Evolutionary conservation across 2,797 vertebrate genomes (phyloP), one percentile per base, ranked within the genome.

Genomic region (Poliocrania exsul): DNA sequence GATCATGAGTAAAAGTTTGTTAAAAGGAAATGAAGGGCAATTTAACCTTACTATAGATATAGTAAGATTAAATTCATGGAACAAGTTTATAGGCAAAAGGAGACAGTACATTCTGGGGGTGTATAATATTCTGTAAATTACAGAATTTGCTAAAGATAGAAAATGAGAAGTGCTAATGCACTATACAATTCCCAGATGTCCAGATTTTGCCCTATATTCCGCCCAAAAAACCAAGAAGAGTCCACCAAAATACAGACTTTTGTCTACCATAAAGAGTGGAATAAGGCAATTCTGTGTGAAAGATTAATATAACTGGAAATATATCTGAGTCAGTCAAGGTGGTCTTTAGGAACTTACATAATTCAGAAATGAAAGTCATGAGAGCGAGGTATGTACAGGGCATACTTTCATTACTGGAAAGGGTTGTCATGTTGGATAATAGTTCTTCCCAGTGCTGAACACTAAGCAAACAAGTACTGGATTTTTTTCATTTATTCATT

Each of bases 401-500:
- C 5, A 4, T 24, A 67, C 21, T 15, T 15, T 72, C 35, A 10
- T 62, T 87, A 42, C 11, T 89, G 51, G 25, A 86, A 61, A 62
- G 17, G 28, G 4, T 56, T 70, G 51, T 77, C 42, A 21, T 46
- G 25, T 54, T 86, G 47, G 14, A n/a, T 64, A 13, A 24, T 56
- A 75, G 24, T 73, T 82, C 23, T 85, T 92, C 51, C 16, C 47
- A 35, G 33, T 62, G 58, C 72, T 88, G n/a, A 42, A 64, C 35
- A 25, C 28, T 73, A 77, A 84, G 47, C 31, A 71, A 65, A 72
- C 28, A 75, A 84, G 61, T 81, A 54, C 21, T 69, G 70, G 11
- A 54, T 90, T 92, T 90, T 93, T 81, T 40, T 60, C 72, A 18
- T 69, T 84, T 83, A 62, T 50, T 89, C 62, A 42, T 84, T 84